A percentile compares a stretch with the other conserved stretches of the same genome.
Evolutionary conservation across 2,113 vertebrate genomes (phyloP).

Genomic region (Panthera leo): DNA sequence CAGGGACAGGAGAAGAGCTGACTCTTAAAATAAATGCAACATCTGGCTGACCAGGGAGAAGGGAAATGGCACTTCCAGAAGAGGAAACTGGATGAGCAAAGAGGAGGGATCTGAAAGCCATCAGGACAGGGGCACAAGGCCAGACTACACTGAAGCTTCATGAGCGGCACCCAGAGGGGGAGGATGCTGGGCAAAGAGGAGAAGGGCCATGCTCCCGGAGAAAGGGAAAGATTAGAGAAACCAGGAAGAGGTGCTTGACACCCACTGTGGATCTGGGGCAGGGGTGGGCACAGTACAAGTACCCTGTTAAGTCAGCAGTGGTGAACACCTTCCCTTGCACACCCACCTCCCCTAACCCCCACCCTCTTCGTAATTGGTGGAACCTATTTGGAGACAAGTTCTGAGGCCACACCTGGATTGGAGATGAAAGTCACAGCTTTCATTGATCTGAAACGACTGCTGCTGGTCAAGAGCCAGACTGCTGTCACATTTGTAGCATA

Average conservation of each 20-base stretch:
- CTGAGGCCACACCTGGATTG: neutral
- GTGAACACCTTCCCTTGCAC: neutral
- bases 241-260: neutral
- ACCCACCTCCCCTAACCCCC: accelerated
- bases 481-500: neutral
- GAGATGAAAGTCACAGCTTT: neutral
- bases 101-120: no score
- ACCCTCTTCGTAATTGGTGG: neutral
- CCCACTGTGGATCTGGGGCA: neutral
- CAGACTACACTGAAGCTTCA: neutral
- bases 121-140: no score
- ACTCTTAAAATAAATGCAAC: neutral
- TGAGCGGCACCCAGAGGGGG: neutral
- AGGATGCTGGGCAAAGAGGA: no score
- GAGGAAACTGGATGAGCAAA: neutral
- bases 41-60: neutral
- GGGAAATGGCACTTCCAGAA: neutral
- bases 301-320: no score
- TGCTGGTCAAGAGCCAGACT: neutral
- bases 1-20: neutral
- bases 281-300: no score
- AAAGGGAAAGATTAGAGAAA: no score
- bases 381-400: neutral
- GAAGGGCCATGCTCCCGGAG: no score
- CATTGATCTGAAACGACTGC: neutral